Conservation (phyloP, 2,113 vertebrate genomes). For the Channa maculata region DNA sequence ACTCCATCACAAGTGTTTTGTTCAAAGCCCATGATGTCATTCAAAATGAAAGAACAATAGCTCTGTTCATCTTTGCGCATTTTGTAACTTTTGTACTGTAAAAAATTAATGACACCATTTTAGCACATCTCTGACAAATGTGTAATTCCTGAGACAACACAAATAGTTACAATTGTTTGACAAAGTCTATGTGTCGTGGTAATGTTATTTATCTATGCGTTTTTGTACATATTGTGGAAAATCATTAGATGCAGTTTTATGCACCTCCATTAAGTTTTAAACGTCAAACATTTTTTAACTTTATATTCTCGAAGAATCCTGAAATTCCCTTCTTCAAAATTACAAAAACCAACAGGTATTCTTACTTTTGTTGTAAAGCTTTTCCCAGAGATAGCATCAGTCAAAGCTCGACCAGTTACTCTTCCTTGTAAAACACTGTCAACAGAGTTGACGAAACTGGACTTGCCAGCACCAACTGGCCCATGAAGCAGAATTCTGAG, state of each 20-base stretch:
- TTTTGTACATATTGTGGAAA: no score
- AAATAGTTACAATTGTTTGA: no score
- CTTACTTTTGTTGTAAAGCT: constrained; percentile 37
- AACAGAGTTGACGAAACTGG: constrained; percentile 68
- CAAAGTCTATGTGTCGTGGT: no score
- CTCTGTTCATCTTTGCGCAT: not conserved
- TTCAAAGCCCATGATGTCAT: constrained; percentile 61
- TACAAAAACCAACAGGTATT: not conserved
- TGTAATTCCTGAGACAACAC: no score
- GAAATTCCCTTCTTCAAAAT: not conserved
- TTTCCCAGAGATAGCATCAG: fast-evolving
- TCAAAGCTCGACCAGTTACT: not conserved
- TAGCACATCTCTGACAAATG: no score
- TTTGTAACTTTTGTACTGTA: constrained; percentile 45
- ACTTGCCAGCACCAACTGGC: constrained; percentile 45
- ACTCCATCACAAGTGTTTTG: fast-evolving
- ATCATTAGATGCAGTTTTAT: no score
- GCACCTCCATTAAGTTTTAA: no score
- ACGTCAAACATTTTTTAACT: no score
- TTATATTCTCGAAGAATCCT: no score
- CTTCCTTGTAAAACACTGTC: constrained; percentile 23
- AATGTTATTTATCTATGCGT: no score
- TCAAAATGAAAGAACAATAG: constrained; percentile 32
- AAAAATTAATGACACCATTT: not conserved
- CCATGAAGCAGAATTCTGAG: constrained; percentile 59